Evolutionary conservation across 2,888 invertebrate species (phyloP).

Genomic region (Melinaea marsaeus): DNA sequence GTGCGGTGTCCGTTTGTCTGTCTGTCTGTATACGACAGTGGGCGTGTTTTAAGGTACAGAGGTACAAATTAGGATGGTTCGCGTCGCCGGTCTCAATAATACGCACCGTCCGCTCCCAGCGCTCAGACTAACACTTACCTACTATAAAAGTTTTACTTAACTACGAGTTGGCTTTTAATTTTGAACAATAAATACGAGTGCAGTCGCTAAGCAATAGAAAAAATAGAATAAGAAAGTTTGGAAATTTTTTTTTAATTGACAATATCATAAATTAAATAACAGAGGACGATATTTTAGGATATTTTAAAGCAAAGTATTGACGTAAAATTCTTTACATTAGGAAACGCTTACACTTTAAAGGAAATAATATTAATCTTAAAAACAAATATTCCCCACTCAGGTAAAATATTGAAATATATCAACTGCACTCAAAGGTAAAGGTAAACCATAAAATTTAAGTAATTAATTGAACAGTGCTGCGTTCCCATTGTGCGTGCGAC

Average conservation of each 20-base stretch:
- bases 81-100: slow-evolving; percentile 47
- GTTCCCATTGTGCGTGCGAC: slow-evolving; percentile 45
- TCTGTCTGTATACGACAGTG: not conserved
- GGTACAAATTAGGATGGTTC: slow-evolving; percentile 20
- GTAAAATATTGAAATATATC: not conserved
- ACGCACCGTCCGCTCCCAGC: slow-evolving; percentile 54
- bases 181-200: slow-evolving; percentile 36
- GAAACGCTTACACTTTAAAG: no score
- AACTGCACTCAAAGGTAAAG: slow-evolving; percentile 23
- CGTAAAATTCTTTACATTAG: no score
- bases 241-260: not conserved
- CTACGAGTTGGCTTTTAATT: slow-evolving; percentile 68
- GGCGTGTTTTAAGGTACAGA: slow-evolving; percentile 12
- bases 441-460: slow-evolving; percentile 4
- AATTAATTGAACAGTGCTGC: slow-evolving; percentile 43
- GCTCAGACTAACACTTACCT: slow-evolving; percentile 62
- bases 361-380: no score
- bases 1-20: not conserved
- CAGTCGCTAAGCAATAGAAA: slow-evolving; percentile 7
- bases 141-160: slow-evolving; percentile 66
- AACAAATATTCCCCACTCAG: no score
- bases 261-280: not conserved
- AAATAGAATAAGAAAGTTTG: not conserved
- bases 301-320: no score
- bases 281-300: no score